phyloP scores from a whole-genome alignment of 2,888 invertebrate species.

The Podabrus alpinus region DNA sequence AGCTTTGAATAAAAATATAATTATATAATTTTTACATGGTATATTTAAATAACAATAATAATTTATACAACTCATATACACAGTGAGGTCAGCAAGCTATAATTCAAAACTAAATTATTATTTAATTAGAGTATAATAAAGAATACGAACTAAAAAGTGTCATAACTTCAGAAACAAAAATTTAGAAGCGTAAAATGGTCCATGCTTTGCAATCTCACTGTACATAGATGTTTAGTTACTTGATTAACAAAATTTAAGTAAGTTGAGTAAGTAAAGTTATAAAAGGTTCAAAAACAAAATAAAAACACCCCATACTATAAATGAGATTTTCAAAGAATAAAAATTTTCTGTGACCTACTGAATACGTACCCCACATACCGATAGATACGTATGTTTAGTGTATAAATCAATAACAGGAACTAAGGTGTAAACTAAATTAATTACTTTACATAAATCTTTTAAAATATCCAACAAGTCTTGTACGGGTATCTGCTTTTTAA shows the following conservation, averaged over 20 bases:
- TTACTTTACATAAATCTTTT: constrained; percentile 59
- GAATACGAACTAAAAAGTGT: too few species aligned
- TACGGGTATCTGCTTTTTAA: constrained; percentile 60
- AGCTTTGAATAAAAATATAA: not conserved
- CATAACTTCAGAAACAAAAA: too few species aligned
- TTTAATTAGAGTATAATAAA: too few species aligned
- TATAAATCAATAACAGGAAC: constrained; percentile 81
- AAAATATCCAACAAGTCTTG: constrained; percentile 54
- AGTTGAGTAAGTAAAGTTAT: not conserved
- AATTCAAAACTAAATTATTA: too few species aligned
- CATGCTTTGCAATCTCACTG: not conserved
- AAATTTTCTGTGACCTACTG: constrained; percentile 54
- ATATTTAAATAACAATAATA: not conserved
- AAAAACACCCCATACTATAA: not conserved
- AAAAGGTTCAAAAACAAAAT: not conserved
- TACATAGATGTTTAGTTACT: not conserved
- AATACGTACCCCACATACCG: constrained; percentile 80
- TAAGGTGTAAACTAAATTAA: constrained; percentile 70
- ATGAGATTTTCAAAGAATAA: too few species aligned
- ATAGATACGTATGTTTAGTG: constrained; percentile 80
- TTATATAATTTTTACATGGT: not conserved
- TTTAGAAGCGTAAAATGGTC: too few species aligned
- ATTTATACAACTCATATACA: not conserved
- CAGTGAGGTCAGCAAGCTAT: not conserved
- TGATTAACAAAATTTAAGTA: not conserved